Evolutionary conservation across 1,140 invertebrate genomes (phyloP).

Genomic region (Drosophila sulfurigaster): DNA sequence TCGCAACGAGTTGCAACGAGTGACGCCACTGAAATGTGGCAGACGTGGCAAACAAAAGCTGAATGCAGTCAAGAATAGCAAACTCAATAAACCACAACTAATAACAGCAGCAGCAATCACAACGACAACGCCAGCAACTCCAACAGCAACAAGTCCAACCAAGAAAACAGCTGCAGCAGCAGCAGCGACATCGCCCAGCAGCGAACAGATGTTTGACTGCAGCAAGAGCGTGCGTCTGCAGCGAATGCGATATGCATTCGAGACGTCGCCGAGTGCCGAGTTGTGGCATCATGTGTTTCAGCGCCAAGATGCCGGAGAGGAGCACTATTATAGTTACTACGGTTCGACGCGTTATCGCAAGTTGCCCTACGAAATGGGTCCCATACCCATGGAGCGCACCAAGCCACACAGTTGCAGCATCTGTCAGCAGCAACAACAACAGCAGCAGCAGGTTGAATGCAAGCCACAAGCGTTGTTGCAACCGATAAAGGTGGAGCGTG

Average conservation of each 20-base stretch:
- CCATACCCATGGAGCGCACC: slow-evolving; percentile 86
- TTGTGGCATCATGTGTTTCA: slow-evolving; percentile 92
- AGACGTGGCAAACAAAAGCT: slow-evolving; percentile 11
- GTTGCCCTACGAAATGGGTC: slow-evolving; percentile 91
- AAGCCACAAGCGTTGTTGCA: not conserved
- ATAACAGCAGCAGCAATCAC: slow-evolving; percentile 2
- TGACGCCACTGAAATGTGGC: too few species aligned
- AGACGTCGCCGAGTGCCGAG: slow-evolving; percentile 89
- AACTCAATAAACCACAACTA: slow-evolving; percentile 17
- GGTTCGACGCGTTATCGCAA: slow-evolving; percentile 87
- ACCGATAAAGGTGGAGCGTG: slow-evolving; percentile 23
- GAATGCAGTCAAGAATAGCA: slow-evolving; percentile 1
- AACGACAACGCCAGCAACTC: not conserved
- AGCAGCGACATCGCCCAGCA: slow-evolving; percentile 1
- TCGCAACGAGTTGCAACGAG: slow-evolving; percentile 23
- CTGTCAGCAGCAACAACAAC: slow-evolving; percentile 35
- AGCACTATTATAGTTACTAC: slow-evolving; percentile 85
- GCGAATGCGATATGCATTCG: slow-evolving; percentile 91
- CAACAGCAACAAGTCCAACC: slow-evolving; percentile 21
- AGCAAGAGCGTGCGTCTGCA: slow-evolving; percentile 84
- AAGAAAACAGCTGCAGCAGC: not conserved
- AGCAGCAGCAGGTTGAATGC: not conserved
- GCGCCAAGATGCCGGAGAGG: slow-evolving; percentile 89
- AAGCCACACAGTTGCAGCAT: slow-evolving; percentile 76
- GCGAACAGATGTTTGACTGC: slow-evolving; percentile 55